These are phyloP conservation scores for Dryadula phaetusa DNA, from an alignment of 2,888 invertebrate genomes.

Conservation along the genomic window DNA sequence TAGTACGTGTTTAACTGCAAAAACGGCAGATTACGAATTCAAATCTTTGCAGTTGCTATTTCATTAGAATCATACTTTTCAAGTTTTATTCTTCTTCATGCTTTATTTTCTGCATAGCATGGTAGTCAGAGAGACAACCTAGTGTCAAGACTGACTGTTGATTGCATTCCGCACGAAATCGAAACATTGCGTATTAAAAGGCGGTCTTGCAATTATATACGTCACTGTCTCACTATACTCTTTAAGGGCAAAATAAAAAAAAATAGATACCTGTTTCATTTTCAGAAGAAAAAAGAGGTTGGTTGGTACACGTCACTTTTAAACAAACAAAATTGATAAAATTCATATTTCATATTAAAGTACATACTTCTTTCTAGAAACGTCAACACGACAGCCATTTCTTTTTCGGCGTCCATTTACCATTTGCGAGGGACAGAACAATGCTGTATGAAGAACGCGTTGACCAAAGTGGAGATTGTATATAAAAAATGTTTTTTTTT, in stretches of 20 bases:
- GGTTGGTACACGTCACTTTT: not conserved
- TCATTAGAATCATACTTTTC: no score
- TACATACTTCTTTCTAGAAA: conserved; percentile 25
- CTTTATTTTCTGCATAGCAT: no score
- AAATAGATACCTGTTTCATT: no score
- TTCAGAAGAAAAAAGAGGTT: no score
- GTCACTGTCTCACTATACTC: no score
- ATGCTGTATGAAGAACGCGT: conserved; percentile 61
- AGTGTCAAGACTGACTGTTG: no score
- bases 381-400: conserved; percentile 42
- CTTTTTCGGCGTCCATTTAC: conserved; percentile 25
- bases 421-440: conserved; percentile 64
- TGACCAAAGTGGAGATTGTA: conserved; percentile 53
- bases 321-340: not conserved
- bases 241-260: no score
- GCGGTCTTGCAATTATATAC: no score
- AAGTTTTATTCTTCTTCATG: no score
- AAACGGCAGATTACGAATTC: not conserved
- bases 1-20: not conserved
- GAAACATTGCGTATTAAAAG: no score
- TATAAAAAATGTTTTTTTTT: conserved; percentile 54
- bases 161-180: no score
- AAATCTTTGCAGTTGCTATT: not conserved
- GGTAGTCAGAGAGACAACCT: no score
- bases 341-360: not conserved